Conservation (phyloP, 2,113 vertebrate species). For the Centropus bengalensis region DNA sequence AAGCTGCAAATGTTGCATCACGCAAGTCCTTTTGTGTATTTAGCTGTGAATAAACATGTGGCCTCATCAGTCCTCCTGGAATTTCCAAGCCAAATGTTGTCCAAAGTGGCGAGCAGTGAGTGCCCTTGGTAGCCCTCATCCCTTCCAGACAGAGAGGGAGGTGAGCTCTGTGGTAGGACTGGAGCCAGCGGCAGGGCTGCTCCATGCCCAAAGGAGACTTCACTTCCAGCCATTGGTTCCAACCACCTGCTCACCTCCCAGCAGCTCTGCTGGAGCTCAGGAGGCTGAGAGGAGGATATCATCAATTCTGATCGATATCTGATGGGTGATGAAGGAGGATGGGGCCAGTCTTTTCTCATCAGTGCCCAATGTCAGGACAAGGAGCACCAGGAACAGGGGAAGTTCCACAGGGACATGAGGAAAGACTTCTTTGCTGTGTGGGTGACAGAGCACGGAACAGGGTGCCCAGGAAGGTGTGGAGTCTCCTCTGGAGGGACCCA, state of each 20-base stretch:
- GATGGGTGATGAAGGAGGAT: too few relatives aligned
- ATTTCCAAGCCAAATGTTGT: neutral
- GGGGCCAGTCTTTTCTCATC: too few relatives aligned
- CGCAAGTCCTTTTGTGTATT: neutral
- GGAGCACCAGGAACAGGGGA: too few relatives aligned
- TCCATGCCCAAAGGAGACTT: neutral
- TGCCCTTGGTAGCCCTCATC: neutral
- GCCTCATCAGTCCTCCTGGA: neutral
- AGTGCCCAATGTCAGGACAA: too few relatives aligned
- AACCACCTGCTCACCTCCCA: neutral
- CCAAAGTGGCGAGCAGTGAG: neutral
- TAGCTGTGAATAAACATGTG: neutral
- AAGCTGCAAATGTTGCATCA: neutral
- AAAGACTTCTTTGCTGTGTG: too few relatives aligned
- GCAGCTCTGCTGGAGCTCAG: neutral
- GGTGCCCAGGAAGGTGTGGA: too few relatives aligned
- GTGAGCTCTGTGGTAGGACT: neutral
- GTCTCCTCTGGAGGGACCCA: too few relatives aligned
- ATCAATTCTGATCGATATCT: too few relatives aligned
- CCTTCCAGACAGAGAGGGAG: neutral
- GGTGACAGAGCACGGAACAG: too few relatives aligned
- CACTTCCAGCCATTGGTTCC: neutral
- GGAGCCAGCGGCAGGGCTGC: too few relatives aligned
- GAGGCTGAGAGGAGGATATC: too few relatives aligned
- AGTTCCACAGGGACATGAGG: too few relatives aligned